Conservation (phyloP, 1,140 invertebrate species). For the Uloborus diversus region DNA sequence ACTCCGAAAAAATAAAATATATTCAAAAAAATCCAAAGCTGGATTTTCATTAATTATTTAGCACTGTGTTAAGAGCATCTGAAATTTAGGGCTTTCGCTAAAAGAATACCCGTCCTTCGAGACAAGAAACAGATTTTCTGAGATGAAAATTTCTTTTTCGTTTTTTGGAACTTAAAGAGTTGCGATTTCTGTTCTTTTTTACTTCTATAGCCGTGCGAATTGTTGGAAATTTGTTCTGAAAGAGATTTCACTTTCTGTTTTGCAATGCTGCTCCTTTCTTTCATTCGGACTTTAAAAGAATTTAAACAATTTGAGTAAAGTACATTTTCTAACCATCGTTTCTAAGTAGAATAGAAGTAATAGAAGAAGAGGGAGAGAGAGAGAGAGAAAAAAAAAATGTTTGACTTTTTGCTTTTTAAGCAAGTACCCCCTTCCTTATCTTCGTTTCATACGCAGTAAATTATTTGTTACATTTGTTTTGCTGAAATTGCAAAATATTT, state of each 20-base stretch:
- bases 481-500: too few species aligned
- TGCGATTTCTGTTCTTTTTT: not conserved
- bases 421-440: too few species aligned
- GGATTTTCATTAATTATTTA: conserved; percentile 25
- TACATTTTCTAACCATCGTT: too few species aligned
- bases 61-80: not conserved
- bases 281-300: not conserved
- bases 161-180: not conserved
- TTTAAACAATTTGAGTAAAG: not conserved
- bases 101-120: not conserved
- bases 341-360: too few species aligned
- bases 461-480: too few species aligned
- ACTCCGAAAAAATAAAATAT: not conserved
- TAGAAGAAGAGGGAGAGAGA: too few species aligned
- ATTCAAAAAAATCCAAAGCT: not conserved
- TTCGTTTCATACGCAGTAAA: too few species aligned
- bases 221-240: not conserved
- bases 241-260: not conserved
- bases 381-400: too few species aligned
- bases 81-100: not conserved
- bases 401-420: too few species aligned
- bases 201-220: not conserved
- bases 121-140: not conserved
- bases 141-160: not conserved
- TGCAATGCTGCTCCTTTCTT: not conserved